A percentile compares a stretch with the other conserved stretches of the same genome.
These are phyloP conservation scores for Dolichotis patagonum DNA, from an alignment of 2,113 vertebrate species.

Conservation along the genomic window DNA sequence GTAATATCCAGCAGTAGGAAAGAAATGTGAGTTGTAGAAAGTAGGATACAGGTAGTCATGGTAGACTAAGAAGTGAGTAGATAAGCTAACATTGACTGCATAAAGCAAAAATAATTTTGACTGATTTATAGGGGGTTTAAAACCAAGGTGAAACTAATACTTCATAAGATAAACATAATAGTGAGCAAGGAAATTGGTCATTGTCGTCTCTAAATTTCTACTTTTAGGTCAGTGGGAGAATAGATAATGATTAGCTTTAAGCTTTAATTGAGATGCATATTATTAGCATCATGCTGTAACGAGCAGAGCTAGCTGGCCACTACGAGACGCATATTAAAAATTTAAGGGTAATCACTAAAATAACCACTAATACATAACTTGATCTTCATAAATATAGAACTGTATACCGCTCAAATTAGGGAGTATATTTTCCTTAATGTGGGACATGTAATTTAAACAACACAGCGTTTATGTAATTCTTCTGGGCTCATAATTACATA, in stretches of 20 bases:
- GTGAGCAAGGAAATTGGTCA: not conserved
- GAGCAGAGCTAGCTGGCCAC: not conserved
- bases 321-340: slow-evolving; percentile 49
- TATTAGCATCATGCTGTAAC: not conserved
- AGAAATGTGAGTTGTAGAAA: not conserved
- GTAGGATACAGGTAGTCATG: not conserved
- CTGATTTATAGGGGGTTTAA: not conserved
- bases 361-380: slow-evolving; percentile 15
- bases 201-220: slow-evolving; percentile 2
- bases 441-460: not conserved
- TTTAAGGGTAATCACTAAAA: slow-evolving; percentile 35
- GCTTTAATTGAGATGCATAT: not conserved
- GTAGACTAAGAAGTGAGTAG: not conserved
- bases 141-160: not conserved
- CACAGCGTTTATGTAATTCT: not conserved
- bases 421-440: slow-evolving; percentile 17
- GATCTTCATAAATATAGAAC: not conserved
- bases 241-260: slow-evolving; percentile 51
- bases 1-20: not conserved
- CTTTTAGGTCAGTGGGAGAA: not conserved
- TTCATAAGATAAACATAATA: slow-evolving; percentile 23
- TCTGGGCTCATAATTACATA: not conserved
- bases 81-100: slow-evolving; percentile 5
- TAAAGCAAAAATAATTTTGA: slow-evolving; percentile 36
- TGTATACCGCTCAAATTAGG: not conserved